Conservation (phyloP, 2,797 vertebrate genomes). For the Emydoidea blandingii region DNA sequence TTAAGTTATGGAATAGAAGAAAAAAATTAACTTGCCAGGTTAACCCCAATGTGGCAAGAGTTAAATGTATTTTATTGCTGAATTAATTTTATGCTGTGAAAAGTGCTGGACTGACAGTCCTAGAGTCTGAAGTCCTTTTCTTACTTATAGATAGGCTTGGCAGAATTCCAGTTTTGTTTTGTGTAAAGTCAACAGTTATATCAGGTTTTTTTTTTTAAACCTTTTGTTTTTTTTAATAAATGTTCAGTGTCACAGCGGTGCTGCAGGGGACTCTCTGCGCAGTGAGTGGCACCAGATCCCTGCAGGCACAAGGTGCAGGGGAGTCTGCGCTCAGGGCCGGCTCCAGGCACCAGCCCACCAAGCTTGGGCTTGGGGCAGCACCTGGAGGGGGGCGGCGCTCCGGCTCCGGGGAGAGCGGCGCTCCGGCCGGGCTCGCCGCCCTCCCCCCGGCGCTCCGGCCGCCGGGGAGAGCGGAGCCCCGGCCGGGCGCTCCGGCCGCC, state of each 20-base stretch:
- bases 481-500: too few species aligned
- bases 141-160: neutral
- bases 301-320: too few species aligned
- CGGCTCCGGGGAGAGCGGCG: too few species aligned
- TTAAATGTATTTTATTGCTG: neutral
- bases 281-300: too few species aligned
- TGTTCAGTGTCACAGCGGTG: neutral
- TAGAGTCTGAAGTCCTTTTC: neutral
- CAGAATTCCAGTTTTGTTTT: neutral
- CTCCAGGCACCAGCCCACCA: too few species aligned
- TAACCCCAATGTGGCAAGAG: neutral
- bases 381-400: too few species aligned
- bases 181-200: neutral
- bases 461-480: too few species aligned
- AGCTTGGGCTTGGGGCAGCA: too few species aligned
- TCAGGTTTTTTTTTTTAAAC: neutral
- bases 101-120: neutral
- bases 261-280: neutral
- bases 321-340: neutral
- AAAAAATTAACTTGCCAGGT: neutral
- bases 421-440: too few species aligned
- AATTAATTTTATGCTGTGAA: neutral
- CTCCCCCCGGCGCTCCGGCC: too few species aligned
- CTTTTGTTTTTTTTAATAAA: neutral
- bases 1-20: constrained; percentile 2